Base-by-base conservation (phyloP, 1,140 invertebrate genomes). In the Neodiprion fabricii region DNA sequence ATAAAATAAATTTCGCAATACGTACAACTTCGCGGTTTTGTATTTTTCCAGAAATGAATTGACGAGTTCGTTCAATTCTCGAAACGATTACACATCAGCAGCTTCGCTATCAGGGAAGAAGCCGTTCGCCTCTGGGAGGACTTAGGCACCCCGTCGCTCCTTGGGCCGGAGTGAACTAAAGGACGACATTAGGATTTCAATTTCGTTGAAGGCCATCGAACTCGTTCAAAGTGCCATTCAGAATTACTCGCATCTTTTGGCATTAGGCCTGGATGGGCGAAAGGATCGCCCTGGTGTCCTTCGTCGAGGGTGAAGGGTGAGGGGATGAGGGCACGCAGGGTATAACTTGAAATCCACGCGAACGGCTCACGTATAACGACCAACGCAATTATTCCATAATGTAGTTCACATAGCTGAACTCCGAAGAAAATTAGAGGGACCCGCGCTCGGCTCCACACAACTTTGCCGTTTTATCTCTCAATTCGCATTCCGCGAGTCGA, bases 401-500 rank as follows among this genome's bases (percentile, higher is more conserved):
- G 82, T 82, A 85, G 81, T 82, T 83, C 83, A 77, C 79, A 82
- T 84, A 81, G 83, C 79, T 84, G 80, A 85, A 83, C 82, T 82
- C 74, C 71, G 82, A 81, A 83, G 80, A 79, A 84, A 85, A 84
- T 86, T 85, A 83, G 84, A 83, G 82, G 80, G 77, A 76, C 75
- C 53, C 74, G 73, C 71, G 73, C 17, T 23, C 67, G 47, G 68
- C 67, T 12, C 74, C 71, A 78, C 76, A 77, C 78, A 81, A 81
- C 81, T 87, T 85, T 84, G 80, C 77, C 80, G 82, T 86, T 85
- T 85, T 85, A 84, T 86, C 83, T 85, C 82, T 85, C 82, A 83
- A 88, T 88, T 85, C 83, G 79, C 83, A 82, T 87, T 85, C 80
- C 80, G 80, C 68, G 78, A 81, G 80, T 81, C 82, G 80, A 82